Evolutionary conservation across 2,888 invertebrate genomes (phyloP), one percentile per base, ranked within the genome.

Genomic region (Strigamia transsilvanica): DNA sequence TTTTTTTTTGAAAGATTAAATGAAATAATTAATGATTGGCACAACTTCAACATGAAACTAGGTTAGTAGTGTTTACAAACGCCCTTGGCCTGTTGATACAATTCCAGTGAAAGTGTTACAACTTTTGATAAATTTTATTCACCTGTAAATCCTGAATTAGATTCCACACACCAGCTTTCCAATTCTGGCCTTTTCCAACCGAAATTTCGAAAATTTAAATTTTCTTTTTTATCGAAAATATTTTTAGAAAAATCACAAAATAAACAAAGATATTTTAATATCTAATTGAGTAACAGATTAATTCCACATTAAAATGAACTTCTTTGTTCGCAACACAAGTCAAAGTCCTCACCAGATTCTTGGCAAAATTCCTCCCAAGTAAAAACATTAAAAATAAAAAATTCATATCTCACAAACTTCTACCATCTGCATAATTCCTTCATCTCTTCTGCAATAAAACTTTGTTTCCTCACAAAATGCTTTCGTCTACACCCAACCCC

Each of bases 41-140:
- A 61, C 23, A 18, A 61, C 6, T 61, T 61, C 61, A 61, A n/a
- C 10, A 15, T 18, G 61, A 61, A 61, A 61, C 21, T 61, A 61
- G 61, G 61, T 61, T 61, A 61, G 61, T 61, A 61, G 61, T 15
- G 21, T 61, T 61, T 61, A 61, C 61, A 9, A 61, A 61, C n/a
- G 61, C 21, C 61, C 61, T 61, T 61, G 61, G 61, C 61, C 61
- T 61, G 61, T 18, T 61, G 61, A 61, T 61, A 61, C 61, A 61
- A 61, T 61, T 61, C 61, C 61, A 61, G 61, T 18, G 61, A 61
- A 61, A 61, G 61, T 61, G 61, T 61, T 61, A 61, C 61, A 61
- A 61, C 61, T 61, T 23, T 61, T 61, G 9, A 15, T 61, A 15
- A 15, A 18, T 61, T 61, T 61, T 61, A 21, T 61, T 61, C 61